Evolutionary conservation across 2,888 invertebrate genomes (phyloP), one percentile per base, ranked within the genome.

Genomic region (Thera obeliscata): DNA sequence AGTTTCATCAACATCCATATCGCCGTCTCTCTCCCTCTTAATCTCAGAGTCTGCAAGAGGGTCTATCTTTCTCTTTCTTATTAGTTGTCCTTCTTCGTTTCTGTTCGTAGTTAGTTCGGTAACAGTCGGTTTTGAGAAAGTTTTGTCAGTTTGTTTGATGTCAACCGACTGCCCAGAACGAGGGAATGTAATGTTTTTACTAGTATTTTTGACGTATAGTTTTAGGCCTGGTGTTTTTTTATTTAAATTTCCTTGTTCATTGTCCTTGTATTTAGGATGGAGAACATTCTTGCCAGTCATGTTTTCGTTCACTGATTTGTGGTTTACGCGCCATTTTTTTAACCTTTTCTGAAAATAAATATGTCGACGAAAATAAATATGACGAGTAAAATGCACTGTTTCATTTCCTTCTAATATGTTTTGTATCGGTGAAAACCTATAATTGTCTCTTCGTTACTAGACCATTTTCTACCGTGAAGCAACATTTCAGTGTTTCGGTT

Each of bases 291-390:
- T 84, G 4, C 87, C 89, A 0, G 80, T 84, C 88, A 91, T 91
- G 72, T 90, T 91, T 35, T 90, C 90, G 73, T 91, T 91, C 88
- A 92, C 87, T 0, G 85, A 85, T 81, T 91, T 88, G 72, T 91
- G 92, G 71, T 74, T 87, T 1, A 88, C 89, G 1, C 87, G 87
- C 93, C 93, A 93, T 76, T 90, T 88, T 76, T 88, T 86, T 3
- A 87, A 67, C 79, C 91, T 93, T 9, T 71, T 74, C 93, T 93
- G 72, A 22, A 22, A 22, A 22, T 0, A 70, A 78, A 72, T 11
- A 64, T 22, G 22, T 22, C 22, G 22, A 22, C 22, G 22, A 22
- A n/a, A n/a, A n/a, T n/a, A n/a, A n/a, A n/a, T n/a, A n/a, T n/a
- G 22, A 22, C 22, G 22, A 22, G 22, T 22, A 22, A 22, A 22